phyloP scores from a whole-genome alignment of 1,140 invertebrate genomes.

The Drosophila obscura region DNA sequence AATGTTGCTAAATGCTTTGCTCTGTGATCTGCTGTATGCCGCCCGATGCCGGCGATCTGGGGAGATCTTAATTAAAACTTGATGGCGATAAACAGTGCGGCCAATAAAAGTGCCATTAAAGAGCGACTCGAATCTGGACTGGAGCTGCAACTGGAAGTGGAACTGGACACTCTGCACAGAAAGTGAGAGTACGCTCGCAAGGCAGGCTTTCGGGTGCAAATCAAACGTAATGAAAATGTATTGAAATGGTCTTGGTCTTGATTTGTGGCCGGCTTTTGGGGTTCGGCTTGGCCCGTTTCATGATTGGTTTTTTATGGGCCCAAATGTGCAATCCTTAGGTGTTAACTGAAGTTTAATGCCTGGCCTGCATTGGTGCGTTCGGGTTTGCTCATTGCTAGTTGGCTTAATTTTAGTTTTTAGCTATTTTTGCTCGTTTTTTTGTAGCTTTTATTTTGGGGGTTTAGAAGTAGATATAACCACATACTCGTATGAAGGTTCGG shows the following conservation, averaged over 20 bases:
- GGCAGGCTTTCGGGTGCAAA: neutral
- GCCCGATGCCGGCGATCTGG: constrained; percentile 25
- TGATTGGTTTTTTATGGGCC: constrained; percentile 46
- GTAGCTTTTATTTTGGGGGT: no score
- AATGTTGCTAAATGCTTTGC: constrained; percentile 62
- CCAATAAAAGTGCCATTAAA: constrained; percentile 60
- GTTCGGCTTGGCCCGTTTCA: constrained; percentile 18
- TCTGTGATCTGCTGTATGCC: constrained; percentile 15
- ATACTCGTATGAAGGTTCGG: no score
- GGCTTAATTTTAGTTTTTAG: neutral
- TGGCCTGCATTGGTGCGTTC: constrained; percentile 7
- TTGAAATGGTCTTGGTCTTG: constrained; percentile 20
- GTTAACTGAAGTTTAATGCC: constrained; percentile 40
- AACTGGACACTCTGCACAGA: constrained; percentile 8
- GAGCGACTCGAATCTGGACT: neutral
- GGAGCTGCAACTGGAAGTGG: no score
- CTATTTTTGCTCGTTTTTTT: constrained; percentile 1
- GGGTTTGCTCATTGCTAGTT: constrained; percentile 11
- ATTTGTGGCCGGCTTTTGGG: neutral
- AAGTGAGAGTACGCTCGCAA: constrained; percentile 47
- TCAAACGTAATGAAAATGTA: constrained; percentile 5
- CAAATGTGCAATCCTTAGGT: constrained; percentile 51
- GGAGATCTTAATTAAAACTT: constrained; percentile 79
- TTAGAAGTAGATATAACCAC: no score
- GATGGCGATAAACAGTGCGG: constrained; percentile 64